Conservation (phyloP, 2,888 invertebrate genomes). For the Lasioglossum villosulum region DNA sequence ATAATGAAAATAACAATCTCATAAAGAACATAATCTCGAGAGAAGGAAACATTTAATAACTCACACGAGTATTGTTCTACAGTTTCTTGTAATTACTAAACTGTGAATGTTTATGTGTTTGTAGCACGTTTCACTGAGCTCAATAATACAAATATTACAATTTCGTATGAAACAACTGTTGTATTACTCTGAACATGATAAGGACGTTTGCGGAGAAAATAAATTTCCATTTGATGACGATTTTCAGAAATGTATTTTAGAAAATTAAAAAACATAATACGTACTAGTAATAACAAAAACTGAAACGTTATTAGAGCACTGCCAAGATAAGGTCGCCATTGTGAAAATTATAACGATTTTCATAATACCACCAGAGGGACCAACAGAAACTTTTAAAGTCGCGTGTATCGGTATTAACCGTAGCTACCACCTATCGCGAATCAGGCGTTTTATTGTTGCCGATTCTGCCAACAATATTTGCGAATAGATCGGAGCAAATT, state of each 20-base stretch:
- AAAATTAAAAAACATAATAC: not conserved
- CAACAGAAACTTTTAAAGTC: not conserved
- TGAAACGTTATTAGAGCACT: not conserved
- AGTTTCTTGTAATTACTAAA: not conserved
- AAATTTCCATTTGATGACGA: not conserved
- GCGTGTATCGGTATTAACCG: not conserved
- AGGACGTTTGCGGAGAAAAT: not conserved
- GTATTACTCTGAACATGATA: not conserved
- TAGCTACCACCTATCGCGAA: not conserved
- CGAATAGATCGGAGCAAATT: not conserved
- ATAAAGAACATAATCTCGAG: not conserved
- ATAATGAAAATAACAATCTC: not conserved
- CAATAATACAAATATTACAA: not conserved
- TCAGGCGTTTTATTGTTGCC: conserved; percentile 30
- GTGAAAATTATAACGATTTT: not conserved
- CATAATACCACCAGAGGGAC: not conserved
- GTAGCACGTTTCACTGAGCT: not conserved
- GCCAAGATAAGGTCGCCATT: not conserved
- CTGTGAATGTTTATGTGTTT: not conserved
- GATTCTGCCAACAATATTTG: conserved; percentile 26
- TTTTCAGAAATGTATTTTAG: not conserved
- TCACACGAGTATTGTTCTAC: not conserved
- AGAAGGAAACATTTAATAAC: not conserved
- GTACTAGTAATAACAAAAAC: too few relatives aligned
- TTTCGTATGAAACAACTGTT: not conserved